Evolutionary conservation across 2,113 vertebrate species (phyloP), one percentile per base, ranked within the genome.

Genomic region (Alectura lathami): DNA sequence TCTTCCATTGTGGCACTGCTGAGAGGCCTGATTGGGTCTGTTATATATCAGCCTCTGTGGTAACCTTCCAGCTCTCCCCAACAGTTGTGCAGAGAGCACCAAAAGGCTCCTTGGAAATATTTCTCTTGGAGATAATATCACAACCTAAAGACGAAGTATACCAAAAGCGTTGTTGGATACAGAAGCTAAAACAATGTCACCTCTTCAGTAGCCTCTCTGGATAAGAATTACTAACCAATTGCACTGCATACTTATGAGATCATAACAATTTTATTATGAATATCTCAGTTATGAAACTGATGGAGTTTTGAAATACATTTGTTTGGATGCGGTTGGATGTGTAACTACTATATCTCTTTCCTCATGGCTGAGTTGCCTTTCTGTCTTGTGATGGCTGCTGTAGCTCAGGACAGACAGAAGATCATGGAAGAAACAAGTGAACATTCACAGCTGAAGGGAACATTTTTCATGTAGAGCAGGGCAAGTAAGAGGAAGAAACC

Each of bases 11-110:
- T 1, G 2, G 36, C 15, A 3, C 17, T 36, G 40, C 29, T 80
- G 75, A 47, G 34, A 42, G 45, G 34, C 42, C 27, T n/a, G 16
- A 11, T 8, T 57, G 43, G 27, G 15, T 26, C 48, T 57, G 62
- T 29, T 76, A 29, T 11, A 24, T 5, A 21, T 20, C 56, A 17
- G 30, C 30, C 40, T 29, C 22, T 36, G 17, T 26, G 63, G 48
- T 26, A 56, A 5, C 24, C 24, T 89, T 34, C 56, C 42, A 63
- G 26, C 8, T 54, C 13, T 76, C 30, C 47, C 32, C 2, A 20
- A 2, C 12, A 81, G 40, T 7, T 66, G 21, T 0, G 0, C 29
- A 62, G n/a, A 57, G 20, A 50, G 8, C 8, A 34, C 20, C 32
- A 34, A 22, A 11, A 68, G 5, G 1, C 48, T 79, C 4, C 29